Evolutionary conservation across 2,888 invertebrate species (phyloP), one percentile per base, ranked within the genome.

Genomic region (Andrena trimmerana): DNA sequence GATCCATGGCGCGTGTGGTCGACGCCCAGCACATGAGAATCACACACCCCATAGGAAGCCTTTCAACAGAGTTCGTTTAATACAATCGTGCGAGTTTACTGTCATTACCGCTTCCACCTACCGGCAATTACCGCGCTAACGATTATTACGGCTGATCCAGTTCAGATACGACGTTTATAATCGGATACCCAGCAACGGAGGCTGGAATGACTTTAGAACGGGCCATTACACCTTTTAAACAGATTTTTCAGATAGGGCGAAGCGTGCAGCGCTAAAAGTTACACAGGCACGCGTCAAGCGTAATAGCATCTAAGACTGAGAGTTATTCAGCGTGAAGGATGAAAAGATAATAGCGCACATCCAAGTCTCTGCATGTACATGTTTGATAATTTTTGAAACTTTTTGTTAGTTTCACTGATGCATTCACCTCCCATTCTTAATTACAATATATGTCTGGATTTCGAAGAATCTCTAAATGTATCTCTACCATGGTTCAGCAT

Each of bases 31-130:
- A 60, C 81, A 50, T n/a, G 81, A 54, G 62, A 67, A 59, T 54
- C 75, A 29, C 71, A 36, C 60, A 54, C 57, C 68, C 68, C 67
- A 60, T 77, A 81, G 79, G 66, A 81, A 70, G 73, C 79, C 81
- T 88, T 88, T 79, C 86, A 29, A 66, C 65, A 29, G 79, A 83
- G 83, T 86, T 84, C 84, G 83, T 85, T 90, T 89, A 90, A 86
- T 81, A 81, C 89, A 85, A 85, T 89, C 90, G 87, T 84, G 66
- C 67, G 77, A 88, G 81, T 86, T 86, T 88, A 83, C 78, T 77
- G 81, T 80, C 86, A 82, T 87, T 87, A 82, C 80, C 81, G 79
- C 57, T 63, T 54, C 82, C 78, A 76, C 66, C 83, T 72, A 81
- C 48, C 54, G 67, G 62, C 82, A 86, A 86, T 87, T 88, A 86